phyloP scores from a whole-genome alignment of 2,888 invertebrate genomes.

The Eristalinus sepulchralis region DNA sequence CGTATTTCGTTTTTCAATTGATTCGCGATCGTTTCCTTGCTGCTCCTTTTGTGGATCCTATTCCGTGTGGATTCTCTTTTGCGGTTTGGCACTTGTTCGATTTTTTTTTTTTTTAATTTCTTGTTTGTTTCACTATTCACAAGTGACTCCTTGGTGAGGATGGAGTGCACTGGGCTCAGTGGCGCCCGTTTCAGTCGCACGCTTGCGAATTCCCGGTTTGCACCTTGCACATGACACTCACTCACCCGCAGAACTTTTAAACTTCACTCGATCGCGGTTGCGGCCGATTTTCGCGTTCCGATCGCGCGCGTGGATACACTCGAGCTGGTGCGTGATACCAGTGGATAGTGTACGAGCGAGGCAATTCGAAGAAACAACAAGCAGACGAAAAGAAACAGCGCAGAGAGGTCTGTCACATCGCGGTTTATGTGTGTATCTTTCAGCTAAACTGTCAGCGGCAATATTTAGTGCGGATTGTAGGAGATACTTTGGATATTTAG shows the following conservation, averaged over 20 bases:
- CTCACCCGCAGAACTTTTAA: conserved; percentile 5
- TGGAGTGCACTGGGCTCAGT: not conserved
- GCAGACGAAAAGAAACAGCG: conserved; percentile 14
- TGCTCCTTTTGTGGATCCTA: not conserved
- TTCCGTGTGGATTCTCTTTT: not conserved
- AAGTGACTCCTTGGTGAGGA: conserved; percentile 1
- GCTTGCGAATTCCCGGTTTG: conserved; percentile 26
- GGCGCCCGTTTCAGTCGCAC: not conserved
- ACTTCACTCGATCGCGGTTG: not conserved
- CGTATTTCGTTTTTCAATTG: not conserved
- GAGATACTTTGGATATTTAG: conserved; percentile 59
- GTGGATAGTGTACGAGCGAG: not conserved
- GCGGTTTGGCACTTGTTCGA: not conserved
- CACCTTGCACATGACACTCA: conserved; percentile 19
- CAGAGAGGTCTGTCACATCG: conserved; percentile 54
- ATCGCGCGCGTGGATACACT: conserved; percentile 48
- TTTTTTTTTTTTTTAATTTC: not conserved
- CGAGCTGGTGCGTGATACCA: conserved; percentile 27
- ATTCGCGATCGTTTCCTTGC: not conserved
- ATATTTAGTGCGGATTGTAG: conserved; percentile 56
- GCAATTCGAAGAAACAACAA: not conserved
- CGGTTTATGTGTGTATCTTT: conserved; percentile 64
- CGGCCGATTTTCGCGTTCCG: conserved; percentile 17
- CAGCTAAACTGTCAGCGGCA: conserved; percentile 61
- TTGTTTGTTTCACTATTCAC: not conserved